Conservation (phyloP, 64 coral and sea anemone genomes). For the Montipora capricornis region DNA sequence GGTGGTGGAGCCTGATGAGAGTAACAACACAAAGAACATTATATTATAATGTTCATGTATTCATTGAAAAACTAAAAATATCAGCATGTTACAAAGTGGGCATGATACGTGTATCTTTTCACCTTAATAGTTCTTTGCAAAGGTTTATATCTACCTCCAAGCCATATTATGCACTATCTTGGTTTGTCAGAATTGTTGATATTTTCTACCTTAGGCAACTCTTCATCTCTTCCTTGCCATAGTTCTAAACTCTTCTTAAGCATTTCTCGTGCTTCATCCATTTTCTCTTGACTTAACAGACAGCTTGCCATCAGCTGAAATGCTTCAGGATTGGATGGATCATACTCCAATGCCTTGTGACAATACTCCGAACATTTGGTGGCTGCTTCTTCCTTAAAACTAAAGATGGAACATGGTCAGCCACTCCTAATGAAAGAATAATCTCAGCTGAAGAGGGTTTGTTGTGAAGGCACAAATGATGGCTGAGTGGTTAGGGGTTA, state of each 20-base stretch:
- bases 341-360: conserved; percentile 91
- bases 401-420: not conserved
- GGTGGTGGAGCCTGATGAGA: conserved; percentile 67
- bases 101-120: too few relatives aligned
- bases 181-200: too few relatives aligned
- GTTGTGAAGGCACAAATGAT: too few relatives aligned
- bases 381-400: conserved; percentile 88
- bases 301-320: conserved; percentile 95
- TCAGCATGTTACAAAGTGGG: too few relatives aligned
- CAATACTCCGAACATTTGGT: conserved; percentile 81
- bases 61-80: too few relatives aligned
- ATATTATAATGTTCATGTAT: not conserved
- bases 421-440: not conserved
- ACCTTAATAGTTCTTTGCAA: too few relatives aligned
- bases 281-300: conserved; percentile 93
- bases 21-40: not conserved
- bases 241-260: conserved; percentile 87
- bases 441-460: too few relatives aligned
- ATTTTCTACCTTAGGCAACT: not conserved
- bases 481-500: too few relatives aligned
- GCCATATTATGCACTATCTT: too few relatives aligned
- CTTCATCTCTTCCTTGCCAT: conserved; percentile 85
- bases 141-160: too few relatives aligned
- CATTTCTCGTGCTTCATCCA: conserved; percentile 76
- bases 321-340: conserved; percentile 89